Conservation (phyloP, 2,888 invertebrate species). For the Octonoba sinensis region DNA sequence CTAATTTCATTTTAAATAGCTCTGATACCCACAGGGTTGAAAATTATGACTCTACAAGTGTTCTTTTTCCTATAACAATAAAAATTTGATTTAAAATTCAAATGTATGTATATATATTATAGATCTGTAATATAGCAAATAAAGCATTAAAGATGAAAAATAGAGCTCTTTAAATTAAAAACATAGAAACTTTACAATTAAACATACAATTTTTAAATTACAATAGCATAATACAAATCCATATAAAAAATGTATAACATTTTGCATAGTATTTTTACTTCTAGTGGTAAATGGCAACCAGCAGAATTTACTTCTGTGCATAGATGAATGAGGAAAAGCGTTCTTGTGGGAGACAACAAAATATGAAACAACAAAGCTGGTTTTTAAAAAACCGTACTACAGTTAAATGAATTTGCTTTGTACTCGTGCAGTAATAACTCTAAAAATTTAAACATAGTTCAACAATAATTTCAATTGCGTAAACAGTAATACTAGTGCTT, state of each 20-base stretch:
- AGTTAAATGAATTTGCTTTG: slow-evolving; percentile 12
- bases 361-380: slow-evolving; percentile 11
- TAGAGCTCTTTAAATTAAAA: slow-evolving; percentile 13
- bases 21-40: not conserved
- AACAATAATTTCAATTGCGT: slow-evolving; percentile 28
- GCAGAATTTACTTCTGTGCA: too few relatives aligned
- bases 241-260: too few relatives aligned
- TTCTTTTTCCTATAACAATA: too few relatives aligned
- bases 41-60: not conserved
- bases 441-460: slow-evolving; percentile 17
- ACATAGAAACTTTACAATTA: not conserved
- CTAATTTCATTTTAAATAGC: slow-evolving; percentile 20
- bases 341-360: not conserved
- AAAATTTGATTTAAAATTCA: slow-evolving; percentile 8
- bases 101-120: not conserved
- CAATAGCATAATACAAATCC: too few relatives aligned
- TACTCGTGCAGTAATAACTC: slow-evolving; percentile 22
- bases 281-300: too few relatives aligned
- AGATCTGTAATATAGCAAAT: not conserved
- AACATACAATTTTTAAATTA: too few relatives aligned
- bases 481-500: slow-evolving; percentile 51
- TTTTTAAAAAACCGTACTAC: slow-evolving; percentile 3
- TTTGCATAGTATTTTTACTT: too few relatives aligned
- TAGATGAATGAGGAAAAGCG: too few relatives aligned
- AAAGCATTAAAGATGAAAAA: slow-evolving; percentile 6